Evolutionary conservation across 2,888 invertebrate genomes (phyloP).

Genomic region (Cephus pygmeus): DNA sequence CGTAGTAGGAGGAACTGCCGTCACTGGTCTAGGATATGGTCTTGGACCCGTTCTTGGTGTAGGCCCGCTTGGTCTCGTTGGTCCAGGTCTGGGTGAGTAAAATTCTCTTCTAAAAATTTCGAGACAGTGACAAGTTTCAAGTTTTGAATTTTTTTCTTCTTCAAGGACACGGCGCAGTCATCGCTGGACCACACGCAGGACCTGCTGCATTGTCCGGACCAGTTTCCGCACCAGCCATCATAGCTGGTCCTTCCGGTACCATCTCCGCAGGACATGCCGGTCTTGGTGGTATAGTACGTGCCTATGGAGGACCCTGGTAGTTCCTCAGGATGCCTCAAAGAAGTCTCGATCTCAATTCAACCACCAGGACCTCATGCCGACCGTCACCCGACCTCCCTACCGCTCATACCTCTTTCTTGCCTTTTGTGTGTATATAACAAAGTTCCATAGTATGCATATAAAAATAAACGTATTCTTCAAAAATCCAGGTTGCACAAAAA

Average conservation of each 20-base stretch:
- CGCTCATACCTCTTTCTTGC: constrained; percentile 15
- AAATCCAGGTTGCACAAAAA: background rate
- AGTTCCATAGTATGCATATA: constrained; percentile 27
- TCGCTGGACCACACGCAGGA: constrained; percentile 55
- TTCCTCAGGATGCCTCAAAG: constrained; percentile 3
- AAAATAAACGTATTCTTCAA: background rate
- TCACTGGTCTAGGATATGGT: constrained; percentile 43
- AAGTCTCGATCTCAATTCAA: constrained; percentile 6
- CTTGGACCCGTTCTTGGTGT: constrained; percentile 1
- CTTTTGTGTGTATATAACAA: constrained; percentile 49
- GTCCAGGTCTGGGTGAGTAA: background rate
- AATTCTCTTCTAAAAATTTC: background rate
- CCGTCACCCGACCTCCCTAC: constrained; percentile 40
- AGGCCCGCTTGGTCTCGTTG: background rate
- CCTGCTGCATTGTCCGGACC: constrained; percentile 58
- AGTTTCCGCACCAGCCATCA: constrained; percentile 53
- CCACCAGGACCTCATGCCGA: constrained; percentile 14
- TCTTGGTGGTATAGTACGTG: constrained; percentile 45
- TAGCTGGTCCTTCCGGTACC: constrained; percentile 61
- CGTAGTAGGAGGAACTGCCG: constrained; percentile 51
- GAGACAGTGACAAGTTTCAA: background rate
- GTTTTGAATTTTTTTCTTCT: background rate
- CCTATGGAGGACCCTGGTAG: constrained; percentile 49
- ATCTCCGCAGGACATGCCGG: constrained; percentile 53
- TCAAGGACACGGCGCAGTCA: constrained; percentile 51